These are phyloP conservation scores for Hephaestus fuliginosus DNA, from an alignment of 2,797 vertebrate species.

Conservation along the genomic window DNA sequence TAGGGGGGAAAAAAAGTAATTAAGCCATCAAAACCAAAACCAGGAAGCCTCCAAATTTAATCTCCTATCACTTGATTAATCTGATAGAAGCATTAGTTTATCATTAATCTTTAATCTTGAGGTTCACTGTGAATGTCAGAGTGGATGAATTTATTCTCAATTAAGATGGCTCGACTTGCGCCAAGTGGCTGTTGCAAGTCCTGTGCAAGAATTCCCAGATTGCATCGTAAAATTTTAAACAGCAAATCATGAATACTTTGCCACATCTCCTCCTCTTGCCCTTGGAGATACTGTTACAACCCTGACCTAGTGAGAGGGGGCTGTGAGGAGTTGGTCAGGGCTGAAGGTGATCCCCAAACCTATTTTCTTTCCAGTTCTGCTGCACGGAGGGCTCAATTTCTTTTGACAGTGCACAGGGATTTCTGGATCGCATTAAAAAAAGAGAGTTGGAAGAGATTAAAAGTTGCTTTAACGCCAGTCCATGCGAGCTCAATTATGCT, in stretches of 20 bases:
- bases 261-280: conserved; percentile 19
- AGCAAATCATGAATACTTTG: conserved; percentile 57
- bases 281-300: conserved; percentile 20
- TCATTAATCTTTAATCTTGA: conserved; percentile 74
- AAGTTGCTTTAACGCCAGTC: conserved; percentile 63
- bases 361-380: conserved; percentile 45
- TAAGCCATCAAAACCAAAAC: conserved; percentile 58
- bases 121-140: conserved; percentile 61
- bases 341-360: conserved; percentile 46
- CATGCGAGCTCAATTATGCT: conserved; percentile 67
- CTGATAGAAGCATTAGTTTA: conserved; percentile 69
- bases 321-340: conserved; percentile 7
- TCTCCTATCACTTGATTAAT: conserved; percentile 67
- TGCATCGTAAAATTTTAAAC: conserved; percentile 76
- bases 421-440: conserved; percentile 53
- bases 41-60: conserved; percentile 58
- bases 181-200: conserved; percentile 49
- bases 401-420: conserved; percentile 43
- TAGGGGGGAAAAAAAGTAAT: conserved; percentile 25
- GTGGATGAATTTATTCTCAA: conserved; percentile 62
- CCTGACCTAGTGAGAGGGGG: conserved; percentile 47
- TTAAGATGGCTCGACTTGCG: conserved; percentile 50
- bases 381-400: conserved; percentile 25
- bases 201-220: conserved; percentile 63
- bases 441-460: conserved; percentile 65